Evolutionary conservation across 35 echinoderm and acorn worm genomes (phyloP).

Genomic region (Stichopus chloronotus): DNA sequence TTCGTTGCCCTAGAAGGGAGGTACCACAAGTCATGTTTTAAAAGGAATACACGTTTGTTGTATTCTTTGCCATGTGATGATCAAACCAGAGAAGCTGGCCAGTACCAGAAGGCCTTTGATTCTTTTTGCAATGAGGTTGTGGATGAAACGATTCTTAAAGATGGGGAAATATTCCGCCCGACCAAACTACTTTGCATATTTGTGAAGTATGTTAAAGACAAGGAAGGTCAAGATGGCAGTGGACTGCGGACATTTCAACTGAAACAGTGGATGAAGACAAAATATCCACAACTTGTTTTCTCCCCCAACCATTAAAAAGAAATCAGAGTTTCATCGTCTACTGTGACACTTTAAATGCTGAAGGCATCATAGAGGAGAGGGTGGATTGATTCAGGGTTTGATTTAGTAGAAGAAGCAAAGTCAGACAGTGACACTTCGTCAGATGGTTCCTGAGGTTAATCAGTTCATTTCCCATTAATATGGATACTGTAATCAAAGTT

Average conservation of each 20-base stretch:
- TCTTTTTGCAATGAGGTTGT: neutral
- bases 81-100: slow-evolving; percentile 3
- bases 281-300: neutral
- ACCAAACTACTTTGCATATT: neutral
- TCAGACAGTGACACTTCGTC: neutral
- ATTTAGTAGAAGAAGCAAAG: neutral
- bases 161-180: neutral
- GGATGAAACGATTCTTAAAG: neutral
- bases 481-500: neutral
- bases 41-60: neutral
- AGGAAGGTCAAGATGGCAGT: neutral
- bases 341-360: too few relatives aligned
- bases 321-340: too few relatives aligned
- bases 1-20: neutral
- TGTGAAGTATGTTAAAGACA: slow-evolving; percentile 5
- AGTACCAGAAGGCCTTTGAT: neutral
- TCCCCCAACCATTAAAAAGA: neutral
- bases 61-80: neutral
- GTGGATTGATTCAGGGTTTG: too few relatives aligned
- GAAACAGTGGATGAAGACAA: neutral
- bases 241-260: neutral
- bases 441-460: neutral
- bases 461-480: neutral
- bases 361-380: too few relatives aligned
- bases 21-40: neutral